A percentile compares a stretch with the other conserved stretches of the same genome.
Evolutionary conservation across 2,888 invertebrate genomes (phyloP).

Genomic region (Andrena chrysosceles): DNA sequence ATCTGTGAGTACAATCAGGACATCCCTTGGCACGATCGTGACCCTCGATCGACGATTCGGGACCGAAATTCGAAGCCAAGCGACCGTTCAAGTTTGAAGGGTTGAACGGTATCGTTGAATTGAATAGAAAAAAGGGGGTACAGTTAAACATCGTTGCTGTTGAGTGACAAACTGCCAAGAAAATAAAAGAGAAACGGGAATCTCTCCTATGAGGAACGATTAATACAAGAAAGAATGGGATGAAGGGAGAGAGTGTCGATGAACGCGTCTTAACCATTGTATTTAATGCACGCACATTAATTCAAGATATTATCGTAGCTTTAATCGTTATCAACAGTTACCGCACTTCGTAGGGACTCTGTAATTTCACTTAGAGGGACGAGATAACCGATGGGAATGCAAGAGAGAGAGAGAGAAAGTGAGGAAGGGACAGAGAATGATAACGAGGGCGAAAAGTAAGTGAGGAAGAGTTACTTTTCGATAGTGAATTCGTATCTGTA

Average conservation of each 20-base stretch:
- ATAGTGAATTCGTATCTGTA: conserved; percentile 42
- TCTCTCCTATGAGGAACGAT: conserved; percentile 70
- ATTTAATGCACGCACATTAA: conserved; percentile 82
- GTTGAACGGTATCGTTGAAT: not conserved
- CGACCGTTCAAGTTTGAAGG: conserved; percentile 9
- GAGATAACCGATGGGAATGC: conserved; percentile 48
- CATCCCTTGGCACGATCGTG: conserved; percentile 2
- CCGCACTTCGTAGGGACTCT: conserved; percentile 82
- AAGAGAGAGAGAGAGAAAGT: conserved; percentile 16
- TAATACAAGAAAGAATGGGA: conserved; percentile 62
- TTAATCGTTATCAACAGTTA: conserved; percentile 83
- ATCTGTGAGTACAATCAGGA: conserved; percentile 2
- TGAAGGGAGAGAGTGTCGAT: conserved; percentile 30
- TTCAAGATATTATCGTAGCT: conserved; percentile 83
- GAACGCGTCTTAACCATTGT: conserved; percentile 76
- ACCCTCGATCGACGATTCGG: conserved; percentile 32
- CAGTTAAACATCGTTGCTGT: conserved; percentile 12
- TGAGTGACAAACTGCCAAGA: conserved; percentile 42
- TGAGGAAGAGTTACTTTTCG: conserved; percentile 28
- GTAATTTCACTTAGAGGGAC: conserved; percentile 79
- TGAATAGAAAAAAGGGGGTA: conserved; percentile 4
- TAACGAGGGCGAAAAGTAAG: conserved; percentile 23
- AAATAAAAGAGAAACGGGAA: conserved; percentile 20
- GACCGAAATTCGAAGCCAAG: conserved; percentile 35
- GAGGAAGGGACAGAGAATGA: not conserved